Conservation (phyloP, 2,888 invertebrate species). For the Polymixis lichenea region DNA sequence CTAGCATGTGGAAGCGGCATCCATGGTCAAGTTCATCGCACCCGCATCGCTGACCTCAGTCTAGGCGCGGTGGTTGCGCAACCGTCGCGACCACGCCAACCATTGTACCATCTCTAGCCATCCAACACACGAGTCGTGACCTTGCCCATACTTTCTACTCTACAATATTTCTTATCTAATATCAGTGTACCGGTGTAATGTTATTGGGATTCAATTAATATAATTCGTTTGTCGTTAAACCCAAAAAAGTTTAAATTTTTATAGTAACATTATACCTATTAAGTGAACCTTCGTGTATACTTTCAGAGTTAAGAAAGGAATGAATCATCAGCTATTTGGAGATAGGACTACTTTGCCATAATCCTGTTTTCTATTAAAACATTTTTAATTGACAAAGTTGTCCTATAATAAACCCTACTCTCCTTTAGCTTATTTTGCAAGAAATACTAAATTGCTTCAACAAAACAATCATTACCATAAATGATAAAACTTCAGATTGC, state of each 20-base stretch:
- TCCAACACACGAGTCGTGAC: conserved; percentile 50
- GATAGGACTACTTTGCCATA: background rate
- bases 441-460: background rate
- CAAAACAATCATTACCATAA: background rate
- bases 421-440: background rate
- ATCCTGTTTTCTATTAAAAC: background rate
- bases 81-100: conserved; percentile 49
- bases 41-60: conserved; percentile 72
- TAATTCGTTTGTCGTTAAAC: background rate
- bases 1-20: conserved; percentile 44
- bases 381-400: background rate
- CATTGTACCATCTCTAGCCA: conserved; percentile 41
- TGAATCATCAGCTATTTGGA: background rate
- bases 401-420: background rate
- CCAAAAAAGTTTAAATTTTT: background rate
- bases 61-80: conserved; percentile 67
- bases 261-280: background rate
- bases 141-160: conserved; percentile 72
- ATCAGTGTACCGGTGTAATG: background rate
- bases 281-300: background rate
- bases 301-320: background rate
- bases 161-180: conserved; percentile 47
- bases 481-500: conserved; percentile 2
- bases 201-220: conserved; percentile 4
- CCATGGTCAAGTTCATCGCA: conserved; percentile 78